Conservation (phyloP, 2,797 vertebrate species). For the Spondyliosoma cantharus region DNA sequence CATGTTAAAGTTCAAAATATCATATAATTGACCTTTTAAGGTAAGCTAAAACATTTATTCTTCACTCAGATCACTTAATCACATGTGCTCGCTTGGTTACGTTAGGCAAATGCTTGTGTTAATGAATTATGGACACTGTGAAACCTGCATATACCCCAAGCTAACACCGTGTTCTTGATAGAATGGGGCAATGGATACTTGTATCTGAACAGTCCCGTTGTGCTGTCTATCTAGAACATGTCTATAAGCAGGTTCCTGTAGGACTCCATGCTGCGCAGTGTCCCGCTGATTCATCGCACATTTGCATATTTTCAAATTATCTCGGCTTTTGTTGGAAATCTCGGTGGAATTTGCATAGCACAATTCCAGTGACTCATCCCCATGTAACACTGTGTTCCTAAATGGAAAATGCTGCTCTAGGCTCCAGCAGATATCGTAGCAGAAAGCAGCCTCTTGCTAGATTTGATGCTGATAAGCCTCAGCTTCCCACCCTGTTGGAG, state of each 20-base stretch:
- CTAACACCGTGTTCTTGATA: conserved; percentile 42
- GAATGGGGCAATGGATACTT: conserved; percentile 11
- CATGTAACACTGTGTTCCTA: conserved; percentile 40
- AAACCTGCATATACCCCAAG: conserved; percentile 2
- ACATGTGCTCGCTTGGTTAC: background rate
- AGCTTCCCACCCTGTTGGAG: conserved; percentile 29
- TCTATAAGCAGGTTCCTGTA: conserved; percentile 39
- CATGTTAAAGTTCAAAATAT: no score
- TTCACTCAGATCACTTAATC: background rate
- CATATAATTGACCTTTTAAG: background rate
- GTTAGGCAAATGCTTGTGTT: background rate
- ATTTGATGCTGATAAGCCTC: conserved; percentile 43
- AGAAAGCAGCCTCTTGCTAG: conserved; percentile 24
- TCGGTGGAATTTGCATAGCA: conserved; percentile 46
- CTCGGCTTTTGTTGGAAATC: conserved; percentile 54
- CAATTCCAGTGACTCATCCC: conserved; percentile 60
- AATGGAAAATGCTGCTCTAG: conserved; percentile 45
- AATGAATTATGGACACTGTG: background rate
- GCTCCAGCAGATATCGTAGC: conserved; percentile 32
- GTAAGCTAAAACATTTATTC: background rate
- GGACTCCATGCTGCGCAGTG: conserved; percentile 29
- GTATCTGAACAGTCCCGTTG: conserved; percentile 48
- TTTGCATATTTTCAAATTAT: conserved; percentile 70
- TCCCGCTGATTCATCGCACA: conserved; percentile 47
- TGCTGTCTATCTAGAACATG: conserved; percentile 26